Evolutionary conservation across 2,888 invertebrate species (phyloP).

Genomic region (Philereme vetulata): DNA sequence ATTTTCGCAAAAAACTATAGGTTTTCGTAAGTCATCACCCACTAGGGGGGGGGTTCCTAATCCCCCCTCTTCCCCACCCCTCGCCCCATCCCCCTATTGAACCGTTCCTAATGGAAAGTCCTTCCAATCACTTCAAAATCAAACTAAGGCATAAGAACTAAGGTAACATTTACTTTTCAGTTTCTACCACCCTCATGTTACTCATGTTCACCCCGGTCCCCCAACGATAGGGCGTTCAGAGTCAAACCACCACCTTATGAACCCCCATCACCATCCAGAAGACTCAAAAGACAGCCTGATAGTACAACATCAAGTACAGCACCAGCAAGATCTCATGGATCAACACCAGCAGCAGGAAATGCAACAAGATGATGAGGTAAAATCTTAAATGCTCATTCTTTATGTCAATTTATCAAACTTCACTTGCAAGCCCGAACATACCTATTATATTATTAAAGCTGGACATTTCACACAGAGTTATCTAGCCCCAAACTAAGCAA

Average conservation of each 20-base stretch:
- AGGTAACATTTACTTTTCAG: slow-evolving; percentile 51
- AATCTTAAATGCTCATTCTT: background rate
- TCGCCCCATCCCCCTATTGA: too few species aligned
- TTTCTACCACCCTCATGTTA: slow-evolving; percentile 58
- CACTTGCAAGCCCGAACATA: too few species aligned
- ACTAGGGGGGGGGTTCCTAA: too few species aligned
- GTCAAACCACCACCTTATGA: slow-evolving; percentile 75
- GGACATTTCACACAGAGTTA: too few species aligned
- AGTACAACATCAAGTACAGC: slow-evolving; percentile 77
- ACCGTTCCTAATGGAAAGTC: too few species aligned
- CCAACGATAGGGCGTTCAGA: slow-evolving; percentile 76
- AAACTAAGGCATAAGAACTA: background rate
- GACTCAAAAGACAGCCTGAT: slow-evolving; percentile 80
- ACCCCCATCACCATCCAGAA: slow-evolving; percentile 75
- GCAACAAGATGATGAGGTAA: slow-evolving; percentile 78
- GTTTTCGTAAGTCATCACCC: too few species aligned
- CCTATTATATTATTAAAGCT: too few species aligned
- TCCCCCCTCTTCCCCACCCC: too few species aligned
- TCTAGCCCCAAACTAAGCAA: too few species aligned
- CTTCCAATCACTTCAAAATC: background rate
- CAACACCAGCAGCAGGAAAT: slow-evolving; percentile 78
- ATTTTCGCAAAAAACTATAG: too few species aligned
- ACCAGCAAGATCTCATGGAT: slow-evolving; percentile 77
- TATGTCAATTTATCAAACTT: background rate
- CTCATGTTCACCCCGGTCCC: slow-evolving; percentile 76